Percentiles rank a stretch among this genome's conserved stretches.
Conservation (phyloP, 2,888 invertebrate species). For the Athripsodes cinereus region DNA sequence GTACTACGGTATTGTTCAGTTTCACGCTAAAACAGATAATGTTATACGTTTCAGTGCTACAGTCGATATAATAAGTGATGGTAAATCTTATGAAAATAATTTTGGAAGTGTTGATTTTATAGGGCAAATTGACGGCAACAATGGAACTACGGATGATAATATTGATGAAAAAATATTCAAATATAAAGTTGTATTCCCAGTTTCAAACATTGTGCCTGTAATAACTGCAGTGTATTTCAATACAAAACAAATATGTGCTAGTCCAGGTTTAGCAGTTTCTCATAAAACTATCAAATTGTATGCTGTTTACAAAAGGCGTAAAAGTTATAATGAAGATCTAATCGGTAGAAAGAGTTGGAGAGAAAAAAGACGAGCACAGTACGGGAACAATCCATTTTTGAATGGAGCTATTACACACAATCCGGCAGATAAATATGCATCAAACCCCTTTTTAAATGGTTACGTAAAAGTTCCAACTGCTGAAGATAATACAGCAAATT, state of each 20-base stretch:
- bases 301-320: conserved; percentile 28
- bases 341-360: not conserved
- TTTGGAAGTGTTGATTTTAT: not conserved
- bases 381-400: not conserved
- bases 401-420: not conserved
- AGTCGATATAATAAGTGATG: too few species aligned
- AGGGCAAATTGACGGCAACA: not conserved
- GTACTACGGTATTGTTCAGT: too few species aligned
- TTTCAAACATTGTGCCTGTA: conserved; percentile 32
- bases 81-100: too few species aligned
- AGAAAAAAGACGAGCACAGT: not conserved
- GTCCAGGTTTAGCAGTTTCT: conserved; percentile 29
- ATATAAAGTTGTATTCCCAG: conserved; percentile 36
- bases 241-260: conserved; percentile 34
- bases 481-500: not conserved
- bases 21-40: too few species aligned
- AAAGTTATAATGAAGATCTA: too few species aligned
- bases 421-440: not conserved
- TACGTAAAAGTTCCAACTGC: not conserved
- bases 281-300: conserved; percentile 34
- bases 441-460: not conserved
- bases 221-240: conserved; percentile 36
- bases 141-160: not conserved
- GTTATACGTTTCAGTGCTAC: too few species aligned
- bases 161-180: conserved; percentile 22